Conservation (phyloP, 2,888 invertebrate genomes). For the Suillia variegata region DNA sequence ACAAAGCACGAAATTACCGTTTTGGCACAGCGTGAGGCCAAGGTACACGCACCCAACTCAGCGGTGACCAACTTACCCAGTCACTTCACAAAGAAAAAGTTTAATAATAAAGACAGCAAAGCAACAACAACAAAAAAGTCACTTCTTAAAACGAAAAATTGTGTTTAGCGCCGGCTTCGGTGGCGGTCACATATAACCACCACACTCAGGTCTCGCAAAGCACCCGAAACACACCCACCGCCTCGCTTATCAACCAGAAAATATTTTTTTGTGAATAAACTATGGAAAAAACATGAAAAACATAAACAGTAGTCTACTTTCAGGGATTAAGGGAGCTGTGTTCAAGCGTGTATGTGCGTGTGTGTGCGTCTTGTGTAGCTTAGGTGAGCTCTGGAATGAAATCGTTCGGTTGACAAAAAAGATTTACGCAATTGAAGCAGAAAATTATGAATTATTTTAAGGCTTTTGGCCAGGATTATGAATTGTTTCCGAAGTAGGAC, state of each 20-base stretch:
- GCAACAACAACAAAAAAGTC: neutral
- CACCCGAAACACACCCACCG: too few species aligned
- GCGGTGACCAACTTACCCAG: neutral
- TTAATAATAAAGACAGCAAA: neutral
- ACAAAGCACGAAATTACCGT: neutral
- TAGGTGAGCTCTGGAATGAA: neutral
- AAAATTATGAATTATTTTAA: slow-evolving; percentile 20
- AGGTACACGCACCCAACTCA: neutral
- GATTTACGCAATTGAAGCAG: slow-evolving; percentile 5
- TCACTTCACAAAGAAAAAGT: too few species aligned
- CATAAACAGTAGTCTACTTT: neutral
- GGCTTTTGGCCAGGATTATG: slow-evolving; percentile 10
- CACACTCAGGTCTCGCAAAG: too few species aligned
- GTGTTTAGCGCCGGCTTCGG: too few species aligned
- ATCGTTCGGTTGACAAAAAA: neutral
- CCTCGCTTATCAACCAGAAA: too few species aligned
- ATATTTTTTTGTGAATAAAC: neutral
- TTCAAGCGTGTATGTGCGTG: neutral
- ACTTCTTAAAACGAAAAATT: neutral
- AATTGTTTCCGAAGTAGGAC: neutral
- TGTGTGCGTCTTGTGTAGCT: neutral
- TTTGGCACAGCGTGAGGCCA: neutral
- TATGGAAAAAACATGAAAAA: too few species aligned
- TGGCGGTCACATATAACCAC: too few species aligned
- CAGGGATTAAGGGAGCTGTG: too few species aligned